A percentile compares a stretch with the other conserved stretches of the same genome.
phyloP scores from a whole-genome alignment of 2,113 vertebrate species.

The Amblyopsis rosae region DNA sequence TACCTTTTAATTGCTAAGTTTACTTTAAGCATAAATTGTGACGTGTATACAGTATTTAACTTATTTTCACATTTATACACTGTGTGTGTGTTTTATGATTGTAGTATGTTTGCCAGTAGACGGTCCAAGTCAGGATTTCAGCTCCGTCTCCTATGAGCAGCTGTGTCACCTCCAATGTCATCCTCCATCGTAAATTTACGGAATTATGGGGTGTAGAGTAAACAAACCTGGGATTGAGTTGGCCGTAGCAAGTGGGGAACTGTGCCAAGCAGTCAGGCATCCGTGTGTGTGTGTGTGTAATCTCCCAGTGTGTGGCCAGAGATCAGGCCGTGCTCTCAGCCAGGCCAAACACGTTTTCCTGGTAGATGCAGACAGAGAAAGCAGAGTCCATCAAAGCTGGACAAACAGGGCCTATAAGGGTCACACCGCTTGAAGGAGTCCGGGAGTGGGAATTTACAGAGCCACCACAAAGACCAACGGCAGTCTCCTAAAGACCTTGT shows the following conservation, averaged over 20 bases:
- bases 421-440: constrained; percentile 15
- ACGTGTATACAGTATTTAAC: too few relatives aligned
- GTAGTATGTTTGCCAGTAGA: too few relatives aligned
- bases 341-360: constrained; percentile 50
- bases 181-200: too few relatives aligned
- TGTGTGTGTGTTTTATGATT: too few relatives aligned
- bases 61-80: too few relatives aligned
- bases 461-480: constrained; percentile 31
- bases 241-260: constrained; percentile 14
- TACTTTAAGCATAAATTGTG: too few relatives aligned
- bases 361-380: constrained; percentile 37
- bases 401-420: constrained; percentile 49
- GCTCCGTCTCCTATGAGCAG: too few relatives aligned
- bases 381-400: constrained; percentile 47
- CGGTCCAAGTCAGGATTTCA: too few relatives aligned
- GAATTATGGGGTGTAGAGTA: too few relatives aligned
- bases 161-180: too few relatives aligned
- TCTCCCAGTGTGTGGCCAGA: constrained; percentile 10
- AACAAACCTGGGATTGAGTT: background rate
- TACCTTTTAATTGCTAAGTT: too few relatives aligned
- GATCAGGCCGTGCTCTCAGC: constrained; percentile 1
- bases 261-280: background rate
- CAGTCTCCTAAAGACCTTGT: constrained; percentile 5
- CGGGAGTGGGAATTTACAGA: constrained; percentile 18
- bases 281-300: constrained; percentile 33